phyloP scores from a whole-genome alignment of 2,888 invertebrate genomes.

The Drosophila koepferae region DNA sequence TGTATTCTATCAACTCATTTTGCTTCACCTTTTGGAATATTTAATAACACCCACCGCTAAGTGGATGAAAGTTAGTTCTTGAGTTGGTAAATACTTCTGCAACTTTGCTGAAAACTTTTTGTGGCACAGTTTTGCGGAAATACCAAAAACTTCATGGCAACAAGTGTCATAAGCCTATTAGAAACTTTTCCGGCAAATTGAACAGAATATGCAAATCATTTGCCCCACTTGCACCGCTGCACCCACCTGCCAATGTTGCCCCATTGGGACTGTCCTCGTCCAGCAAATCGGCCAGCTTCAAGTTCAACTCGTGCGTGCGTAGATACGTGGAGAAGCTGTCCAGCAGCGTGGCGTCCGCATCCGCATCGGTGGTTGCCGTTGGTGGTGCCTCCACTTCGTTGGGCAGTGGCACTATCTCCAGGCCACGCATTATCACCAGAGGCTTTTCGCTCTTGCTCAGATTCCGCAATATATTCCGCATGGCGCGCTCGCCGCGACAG shows the following conservation, averaged over 20 bases:
- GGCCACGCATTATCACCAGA: conserved; percentile 81
- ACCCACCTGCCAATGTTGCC: conserved; percentile 50
- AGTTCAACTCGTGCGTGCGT: conserved; percentile 90
- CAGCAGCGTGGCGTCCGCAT: conserved; percentile 78
- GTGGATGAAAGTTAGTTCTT: conserved; percentile 4
- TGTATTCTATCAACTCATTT: not conserved
- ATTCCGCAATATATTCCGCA: conserved; percentile 86
- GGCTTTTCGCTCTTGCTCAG: conserved; percentile 84
- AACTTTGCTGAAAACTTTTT: conserved; percentile 27
- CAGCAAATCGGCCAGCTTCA: conserved; percentile 89
- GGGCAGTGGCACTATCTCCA: conserved; percentile 81
- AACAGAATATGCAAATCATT: conserved; percentile 22
- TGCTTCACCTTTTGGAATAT: not conserved
- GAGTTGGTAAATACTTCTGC: conserved; percentile 3
- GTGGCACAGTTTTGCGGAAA: conserved; percentile 6
- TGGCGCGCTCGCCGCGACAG: conserved; percentile 86
- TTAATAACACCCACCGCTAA: not conserved
- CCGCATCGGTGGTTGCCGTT: conserved; percentile 9
- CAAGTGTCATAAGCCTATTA: conserved; percentile 24
- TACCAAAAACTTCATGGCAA: conserved; percentile 3
- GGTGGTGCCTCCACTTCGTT: conserved; percentile 26
- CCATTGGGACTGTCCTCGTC: conserved; percentile 57
- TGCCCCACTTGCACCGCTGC: conserved; percentile 27
- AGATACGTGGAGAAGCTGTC: conserved; percentile 88
- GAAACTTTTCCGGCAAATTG: conserved; percentile 21